phyloP scores from a whole-genome alignment of 2,888 invertebrate species.

The Ophioninae sp. region DNA sequence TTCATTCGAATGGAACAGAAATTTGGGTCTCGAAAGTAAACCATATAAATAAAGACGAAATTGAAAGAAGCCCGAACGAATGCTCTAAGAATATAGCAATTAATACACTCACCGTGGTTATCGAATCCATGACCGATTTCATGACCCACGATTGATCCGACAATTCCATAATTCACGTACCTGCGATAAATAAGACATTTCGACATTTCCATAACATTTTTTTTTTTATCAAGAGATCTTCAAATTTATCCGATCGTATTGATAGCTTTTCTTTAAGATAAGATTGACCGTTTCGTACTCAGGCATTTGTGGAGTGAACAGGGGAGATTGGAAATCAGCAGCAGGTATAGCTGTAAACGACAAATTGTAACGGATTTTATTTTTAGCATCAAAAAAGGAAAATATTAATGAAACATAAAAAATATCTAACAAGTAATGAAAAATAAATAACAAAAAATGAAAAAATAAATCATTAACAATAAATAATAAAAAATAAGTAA shows the following conservation, averaged over 20 bases:
- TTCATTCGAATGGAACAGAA: not conserved
- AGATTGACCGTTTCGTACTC: conserved; percentile 69
- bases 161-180: conserved; percentile 60
- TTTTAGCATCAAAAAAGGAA: not conserved
- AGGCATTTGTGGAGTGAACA: conserved; percentile 60
- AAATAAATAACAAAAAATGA: too few relatives aligned
- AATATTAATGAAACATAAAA: conserved; percentile 7
- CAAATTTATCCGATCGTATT: not conserved
- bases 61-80: too few relatives aligned
- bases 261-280: not conserved
- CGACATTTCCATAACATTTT: not conserved
- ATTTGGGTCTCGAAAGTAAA: too few relatives aligned
- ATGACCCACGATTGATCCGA: conserved; percentile 59
- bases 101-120: conserved; percentile 38
- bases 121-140: conserved; percentile 65
- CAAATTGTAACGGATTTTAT: not conserved
- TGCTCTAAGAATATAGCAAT: too few relatives aligned
- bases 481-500: not conserved
- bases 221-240: not conserved
- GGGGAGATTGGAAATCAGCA: conserved; percentile 63
- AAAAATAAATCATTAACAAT: too few relatives aligned
- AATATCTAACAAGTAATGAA: not conserved
- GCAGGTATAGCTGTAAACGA: conserved; percentile 60
- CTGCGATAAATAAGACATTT: conserved; percentile 25
- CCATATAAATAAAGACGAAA: too few relatives aligned